phyloP scores from a whole-genome alignment of 2,888 invertebrate species.

The Neoitamus cyanurus region DNA sequence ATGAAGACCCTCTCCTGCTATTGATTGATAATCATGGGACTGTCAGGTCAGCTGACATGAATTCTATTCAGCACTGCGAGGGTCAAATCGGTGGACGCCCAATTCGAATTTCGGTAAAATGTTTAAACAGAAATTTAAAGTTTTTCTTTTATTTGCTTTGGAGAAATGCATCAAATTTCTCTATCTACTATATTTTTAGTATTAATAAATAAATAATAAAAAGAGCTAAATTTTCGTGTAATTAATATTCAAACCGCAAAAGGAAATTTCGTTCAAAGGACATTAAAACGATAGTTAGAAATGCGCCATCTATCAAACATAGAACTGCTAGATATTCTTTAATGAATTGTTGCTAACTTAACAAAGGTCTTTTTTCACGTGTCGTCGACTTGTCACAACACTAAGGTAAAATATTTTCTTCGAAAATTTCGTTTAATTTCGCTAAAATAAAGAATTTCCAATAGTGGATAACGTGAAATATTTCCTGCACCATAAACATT shows the following conservation, averaged over 20 bases:
- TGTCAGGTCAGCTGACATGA: slow-evolving; percentile 44
- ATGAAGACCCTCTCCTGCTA: background rate
- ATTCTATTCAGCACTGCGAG: background rate
- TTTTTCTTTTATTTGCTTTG: no score
- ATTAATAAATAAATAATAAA: background rate
- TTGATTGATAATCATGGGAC: slow-evolving; percentile 40
- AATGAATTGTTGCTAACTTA: background rate
- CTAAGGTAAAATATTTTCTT: background rate
- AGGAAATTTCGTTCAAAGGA: background rate
- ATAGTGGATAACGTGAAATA: background rate
- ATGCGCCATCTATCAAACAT: background rate
- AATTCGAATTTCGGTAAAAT: background rate
- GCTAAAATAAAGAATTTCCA: background rate
- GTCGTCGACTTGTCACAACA: background rate
- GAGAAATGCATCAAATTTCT: no score
- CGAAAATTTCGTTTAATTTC: background rate
- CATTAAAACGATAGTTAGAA: background rate
- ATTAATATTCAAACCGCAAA: background rate
- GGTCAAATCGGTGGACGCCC: background rate
- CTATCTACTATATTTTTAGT: background rate
- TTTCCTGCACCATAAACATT: background rate
- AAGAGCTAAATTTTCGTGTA: no score
- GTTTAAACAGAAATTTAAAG: background rate
- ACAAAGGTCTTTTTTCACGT: background rate
- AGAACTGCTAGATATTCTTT: background rate